phyloP scores from a whole-genome alignment of 2,113 vertebrate genomes.

The Grammomys surdaster region DNA sequence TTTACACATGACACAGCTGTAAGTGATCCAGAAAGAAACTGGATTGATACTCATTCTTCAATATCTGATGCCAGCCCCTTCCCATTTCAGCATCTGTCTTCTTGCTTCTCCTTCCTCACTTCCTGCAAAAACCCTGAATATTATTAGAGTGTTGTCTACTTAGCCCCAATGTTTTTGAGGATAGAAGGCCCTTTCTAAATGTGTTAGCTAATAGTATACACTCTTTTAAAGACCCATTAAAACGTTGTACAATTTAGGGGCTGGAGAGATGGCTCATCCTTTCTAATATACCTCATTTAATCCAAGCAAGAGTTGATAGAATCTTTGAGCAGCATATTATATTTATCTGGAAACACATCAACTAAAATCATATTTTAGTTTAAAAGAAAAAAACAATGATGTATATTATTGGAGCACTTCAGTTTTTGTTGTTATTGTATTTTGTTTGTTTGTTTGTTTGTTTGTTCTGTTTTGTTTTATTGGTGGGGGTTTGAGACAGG shows the following conservation, averaged over 20 bases:
- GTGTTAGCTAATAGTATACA: background rate
- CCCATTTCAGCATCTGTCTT: background rate
- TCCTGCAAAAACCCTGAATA: constrained; percentile 8
- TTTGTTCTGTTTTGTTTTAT: background rate
- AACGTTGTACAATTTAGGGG: background rate
- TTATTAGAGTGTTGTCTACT: background rate
- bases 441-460: background rate
- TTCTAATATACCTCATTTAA: constrained; percentile 27
- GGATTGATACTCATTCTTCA: constrained; percentile 2
- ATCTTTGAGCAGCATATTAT: constrained; percentile 7
- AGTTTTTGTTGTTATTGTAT: background rate
- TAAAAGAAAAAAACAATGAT: constrained; percentile 27
- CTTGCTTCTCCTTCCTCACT: constrained; percentile 9
- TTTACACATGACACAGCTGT: background rate
- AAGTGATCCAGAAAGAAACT: background rate
- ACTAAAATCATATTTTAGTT: constrained; percentile 7
- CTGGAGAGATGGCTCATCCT: background rate
- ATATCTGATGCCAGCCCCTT: background rate
- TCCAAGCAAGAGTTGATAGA: constrained; percentile 27
- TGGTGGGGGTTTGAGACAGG: background rate
- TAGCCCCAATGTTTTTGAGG: constrained; percentile 3
- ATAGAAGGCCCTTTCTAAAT: constrained; percentile 14
- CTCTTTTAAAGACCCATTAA: constrained; percentile 37
- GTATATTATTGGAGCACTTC: background rate
- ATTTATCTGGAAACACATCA: constrained; percentile 40